Base-by-base conservation (phyloP, 2,888 invertebrate species). In the Myopa tessellatipennis region DNA sequence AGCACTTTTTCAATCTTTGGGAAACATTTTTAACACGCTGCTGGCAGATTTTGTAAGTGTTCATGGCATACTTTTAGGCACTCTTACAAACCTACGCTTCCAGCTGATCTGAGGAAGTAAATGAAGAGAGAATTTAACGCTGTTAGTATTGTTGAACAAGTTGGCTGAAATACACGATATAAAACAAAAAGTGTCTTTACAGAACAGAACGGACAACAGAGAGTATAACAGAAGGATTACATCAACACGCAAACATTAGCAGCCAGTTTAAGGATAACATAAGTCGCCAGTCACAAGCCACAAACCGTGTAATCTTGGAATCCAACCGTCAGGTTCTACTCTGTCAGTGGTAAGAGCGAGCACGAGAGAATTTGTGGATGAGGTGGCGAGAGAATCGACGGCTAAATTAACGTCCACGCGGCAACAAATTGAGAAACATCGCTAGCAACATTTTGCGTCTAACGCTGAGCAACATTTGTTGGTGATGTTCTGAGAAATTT, bases 391-490 rank as follows among this genome's bases (percentile, higher is more conserved):
- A 26, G 26, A 26, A 26, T 26, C 26, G 26, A 26, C 2, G 3
- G 68, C 45, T 36, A 16, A 10, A 36, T 52, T 55, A 55, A 36
- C 55, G 34, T 70, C 70, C 70, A 70, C 52, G 55, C 34, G 14
- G 4, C 36, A 70, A 70, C 34, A 34, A 34, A 36, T 55, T 36
- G 55, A 12, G 16, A 55, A 36, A 18, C 52, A 69, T 50, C 16
- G 3, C 26, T 12, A 34, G 65, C 65, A 65, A 65, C 65, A 65
- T 65, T 36, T 16, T 55, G 55, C 14, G 10, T n/a, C 5, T 6
- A 5, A 4, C 55, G 55, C 16, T 55, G 10, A 14, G 55, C 55
- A 55, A 55, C 55, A 55, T 55, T 55, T 14, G 10, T 4, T 55
- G 55, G 2, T 4, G 55, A 10, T n/a, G 14, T 50, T 50, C 50